Evolutionary conservation across 35 echinoderm and acorn worm species (phyloP).

Genomic region (Apostichopus japonicus): DNA sequence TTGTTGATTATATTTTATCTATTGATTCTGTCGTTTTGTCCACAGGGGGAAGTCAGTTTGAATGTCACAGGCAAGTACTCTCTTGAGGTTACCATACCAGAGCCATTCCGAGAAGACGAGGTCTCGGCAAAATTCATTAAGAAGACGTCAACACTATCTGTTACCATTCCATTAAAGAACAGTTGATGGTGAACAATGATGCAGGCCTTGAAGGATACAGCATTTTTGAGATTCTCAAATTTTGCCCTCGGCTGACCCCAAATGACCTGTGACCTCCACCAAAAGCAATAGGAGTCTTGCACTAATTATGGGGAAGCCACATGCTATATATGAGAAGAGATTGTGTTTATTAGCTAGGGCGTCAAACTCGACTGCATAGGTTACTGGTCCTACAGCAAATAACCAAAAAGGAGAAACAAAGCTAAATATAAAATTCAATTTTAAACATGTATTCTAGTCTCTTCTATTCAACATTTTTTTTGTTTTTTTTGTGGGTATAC

Average conservation of each 20-base stretch:
- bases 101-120: constrained; percentile 63
- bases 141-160: constrained; percentile 77
- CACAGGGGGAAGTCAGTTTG: constrained; percentile 11
- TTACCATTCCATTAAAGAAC: constrained; percentile 66
- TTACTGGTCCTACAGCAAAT: background rate
- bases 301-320: too few species aligned
- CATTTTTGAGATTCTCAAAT: too few species aligned
- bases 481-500: background rate
- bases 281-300: too few species aligned
- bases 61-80: constrained; percentile 53
- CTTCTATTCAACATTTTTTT: background rate
- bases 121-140: constrained; percentile 83
- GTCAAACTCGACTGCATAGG: too few species aligned
- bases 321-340: too few species aligned
- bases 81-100: constrained; percentile 66
- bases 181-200: background rate
- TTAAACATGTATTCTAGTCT: background rate
- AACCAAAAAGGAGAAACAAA: background rate
- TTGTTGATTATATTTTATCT: too few species aligned
- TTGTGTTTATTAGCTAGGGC: too few species aligned
- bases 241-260: too few species aligned
- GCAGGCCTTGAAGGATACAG: too few species aligned
- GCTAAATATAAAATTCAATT: background rate
- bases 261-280: too few species aligned
- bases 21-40: background rate